These are phyloP conservation scores for Laticauda colubrina DNA, from an alignment of 2,113 vertebrate genomes.

Conservation along the genomic window DNA sequence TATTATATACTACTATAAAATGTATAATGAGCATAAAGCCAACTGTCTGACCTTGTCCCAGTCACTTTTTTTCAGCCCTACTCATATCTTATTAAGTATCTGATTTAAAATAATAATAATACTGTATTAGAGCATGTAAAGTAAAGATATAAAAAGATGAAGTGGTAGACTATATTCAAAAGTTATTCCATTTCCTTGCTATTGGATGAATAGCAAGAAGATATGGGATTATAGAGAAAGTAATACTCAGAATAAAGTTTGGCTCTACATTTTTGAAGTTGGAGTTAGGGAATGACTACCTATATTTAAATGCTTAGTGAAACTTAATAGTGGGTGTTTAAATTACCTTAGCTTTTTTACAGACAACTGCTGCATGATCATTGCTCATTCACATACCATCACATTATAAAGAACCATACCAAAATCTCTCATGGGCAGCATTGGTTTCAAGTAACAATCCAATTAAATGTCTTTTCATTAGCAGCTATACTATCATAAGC, in stretches of 20 bases:
- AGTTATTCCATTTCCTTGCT: neutral
- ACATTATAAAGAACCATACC: neutral
- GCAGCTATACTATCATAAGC: neutral
- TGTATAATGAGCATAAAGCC: neutral
- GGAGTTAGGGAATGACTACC: neutral
- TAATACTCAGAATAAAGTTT: neutral
- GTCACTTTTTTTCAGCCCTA: neutral
- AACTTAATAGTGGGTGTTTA: neutral
- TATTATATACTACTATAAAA: neutral
- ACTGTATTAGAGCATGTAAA: neutral
- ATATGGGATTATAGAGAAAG: neutral
- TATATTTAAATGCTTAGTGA: neutral
- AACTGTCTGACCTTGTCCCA: neutral
- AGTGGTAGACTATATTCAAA: neutral
- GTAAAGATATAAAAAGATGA: neutral
- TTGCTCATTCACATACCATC: neutral
- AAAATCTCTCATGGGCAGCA: neutral
- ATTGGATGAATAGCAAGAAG: neutral
- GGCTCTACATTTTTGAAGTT: neutral
- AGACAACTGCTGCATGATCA: neutral
- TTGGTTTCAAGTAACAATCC: neutral
- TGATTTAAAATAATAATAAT: neutral
- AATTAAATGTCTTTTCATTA: neutral
- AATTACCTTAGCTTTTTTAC: slow-evolving; percentile 5
- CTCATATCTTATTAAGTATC: neutral